phyloP scores from a whole-genome alignment of 2,113 vertebrate species.

The Morone chrysops region DNA sequence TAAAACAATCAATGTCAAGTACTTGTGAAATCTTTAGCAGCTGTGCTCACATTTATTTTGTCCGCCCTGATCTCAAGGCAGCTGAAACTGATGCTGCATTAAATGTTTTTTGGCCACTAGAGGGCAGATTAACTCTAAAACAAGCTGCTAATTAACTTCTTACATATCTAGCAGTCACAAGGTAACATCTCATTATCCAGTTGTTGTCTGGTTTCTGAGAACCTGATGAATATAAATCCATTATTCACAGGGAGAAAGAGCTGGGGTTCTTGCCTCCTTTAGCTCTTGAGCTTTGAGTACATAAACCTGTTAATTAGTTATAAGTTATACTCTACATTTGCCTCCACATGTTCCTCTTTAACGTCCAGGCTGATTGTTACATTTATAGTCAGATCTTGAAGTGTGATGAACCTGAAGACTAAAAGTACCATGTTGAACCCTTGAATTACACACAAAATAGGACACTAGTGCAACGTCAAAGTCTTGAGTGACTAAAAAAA shows the following conservation, averaged over 20 bases:
- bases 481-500: neutral
- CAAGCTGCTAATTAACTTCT: no score
- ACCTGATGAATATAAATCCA: neutral
- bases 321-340: neutral
- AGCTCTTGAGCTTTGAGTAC: neutral
- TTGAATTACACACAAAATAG: neutral
- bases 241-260: neutral
- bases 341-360: neutral
- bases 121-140: constrained; percentile 6
- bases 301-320: neutral
- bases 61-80: neutral
- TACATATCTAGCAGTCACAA: neutral
- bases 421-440: neutral
- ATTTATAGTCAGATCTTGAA: neutral
- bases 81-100: neutral
- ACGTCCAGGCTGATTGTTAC: neutral
- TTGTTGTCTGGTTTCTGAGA: neutral
- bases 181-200: neutral
- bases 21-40: neutral
- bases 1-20: neutral
- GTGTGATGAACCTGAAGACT: neutral
- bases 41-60: neutral
- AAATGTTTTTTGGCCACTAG: constrained; percentile 8
- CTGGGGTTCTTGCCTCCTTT: neutral
- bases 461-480: neutral